Evolutionary conservation across 2,888 invertebrate genomes (phyloP), one percentile per base, ranked within the genome.

Genomic region (Mythimna lalbum): DNA sequence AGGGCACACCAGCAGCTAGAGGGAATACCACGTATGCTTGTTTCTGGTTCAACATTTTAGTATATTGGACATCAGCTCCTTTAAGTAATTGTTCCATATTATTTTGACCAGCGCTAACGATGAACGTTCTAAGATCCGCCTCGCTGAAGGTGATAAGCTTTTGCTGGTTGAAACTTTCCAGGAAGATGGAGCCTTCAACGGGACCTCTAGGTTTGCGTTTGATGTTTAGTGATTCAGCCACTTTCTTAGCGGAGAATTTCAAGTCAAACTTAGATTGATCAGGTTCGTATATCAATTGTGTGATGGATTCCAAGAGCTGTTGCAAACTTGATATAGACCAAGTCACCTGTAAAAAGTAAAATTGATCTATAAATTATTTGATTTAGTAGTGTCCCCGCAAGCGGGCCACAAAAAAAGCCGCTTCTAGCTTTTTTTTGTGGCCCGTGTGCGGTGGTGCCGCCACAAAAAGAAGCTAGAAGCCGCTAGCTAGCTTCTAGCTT

Each of bases 1-100:
- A 97, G 17, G 98, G 98, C 79, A 97, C 93, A 89, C 98, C 98
- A 86, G 96, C 96, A 73, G 96, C 97, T n/a, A 97, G 96, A 6
- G 98, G 97, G 95, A 97, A 97, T 88, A 97, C 96, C 17, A 97
- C 90, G 6, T 96, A 96, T 19, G 97, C 91, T 79, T 97, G 96
- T 60, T 95, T 94, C 57, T 95, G 93, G 83, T 96, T 96, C 59
- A 94, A 87, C 17, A 97, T 90, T 89, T 97, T 97, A 53, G 96
- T 97, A 96, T 97, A 27, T 19, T 53, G 53, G 9, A 27, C 17
- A 23, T 53, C 53, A 27, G 17, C 7, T 17, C 27, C 27, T 53
- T 27, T 27, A 3, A 19, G 2, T 17, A 53, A 53, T 21, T 90
- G 78, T 64, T 91, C 80, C 74, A 95, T 88, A 57, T 92, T 88